phyloP scores from a whole-genome alignment of 2,888 invertebrate species.

The Ornithoptera alexandrae region DNA sequence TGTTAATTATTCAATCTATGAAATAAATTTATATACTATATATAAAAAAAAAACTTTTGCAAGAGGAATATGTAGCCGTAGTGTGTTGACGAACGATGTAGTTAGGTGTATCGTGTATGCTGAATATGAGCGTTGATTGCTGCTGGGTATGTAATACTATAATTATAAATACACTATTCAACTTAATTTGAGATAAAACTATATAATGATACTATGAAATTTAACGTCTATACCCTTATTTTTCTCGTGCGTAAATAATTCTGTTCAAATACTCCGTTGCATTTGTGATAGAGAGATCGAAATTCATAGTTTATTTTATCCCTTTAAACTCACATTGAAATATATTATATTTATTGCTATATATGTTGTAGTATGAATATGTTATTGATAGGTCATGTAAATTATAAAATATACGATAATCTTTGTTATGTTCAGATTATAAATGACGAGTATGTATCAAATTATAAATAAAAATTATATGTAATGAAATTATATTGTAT shows the following conservation, averaged over 20 bases:
- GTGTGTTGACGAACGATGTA: slow-evolving; percentile 21
- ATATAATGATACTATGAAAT: slow-evolving; percentile 6
- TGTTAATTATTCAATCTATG: slow-evolving; percentile 26
- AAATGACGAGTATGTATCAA: background rate
- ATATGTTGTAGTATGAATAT: slow-evolving; percentile 3
- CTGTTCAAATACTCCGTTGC: background rate
- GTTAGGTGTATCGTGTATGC: slow-evolving; percentile 26
- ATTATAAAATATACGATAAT: background rate
- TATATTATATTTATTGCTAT: background rate
- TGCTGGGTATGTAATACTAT: slow-evolving; percentile 4
- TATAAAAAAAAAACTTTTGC: slow-evolving; percentile 24
- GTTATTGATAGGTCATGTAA: slow-evolving; percentile 5
- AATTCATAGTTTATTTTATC: background rate
- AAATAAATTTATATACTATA: slow-evolving; percentile 23
- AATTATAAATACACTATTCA: slow-evolving; percentile 9
- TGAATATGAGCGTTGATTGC: slow-evolving; percentile 20
- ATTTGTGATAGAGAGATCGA: background rate
- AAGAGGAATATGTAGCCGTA: slow-evolving; percentile 28
- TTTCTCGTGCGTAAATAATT: slow-evolving; percentile 23
- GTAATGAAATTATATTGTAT: background rate
- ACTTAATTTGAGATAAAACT: background rate
- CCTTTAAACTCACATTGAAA: background rate
- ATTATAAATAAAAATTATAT: slow-evolving; percentile 7
- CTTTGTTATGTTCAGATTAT: slow-evolving; percentile 10
- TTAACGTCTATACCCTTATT: slow-evolving; percentile 1